Conservation (phyloP, 2,888 invertebrate species). For the Phlogophora meticulosa region DNA sequence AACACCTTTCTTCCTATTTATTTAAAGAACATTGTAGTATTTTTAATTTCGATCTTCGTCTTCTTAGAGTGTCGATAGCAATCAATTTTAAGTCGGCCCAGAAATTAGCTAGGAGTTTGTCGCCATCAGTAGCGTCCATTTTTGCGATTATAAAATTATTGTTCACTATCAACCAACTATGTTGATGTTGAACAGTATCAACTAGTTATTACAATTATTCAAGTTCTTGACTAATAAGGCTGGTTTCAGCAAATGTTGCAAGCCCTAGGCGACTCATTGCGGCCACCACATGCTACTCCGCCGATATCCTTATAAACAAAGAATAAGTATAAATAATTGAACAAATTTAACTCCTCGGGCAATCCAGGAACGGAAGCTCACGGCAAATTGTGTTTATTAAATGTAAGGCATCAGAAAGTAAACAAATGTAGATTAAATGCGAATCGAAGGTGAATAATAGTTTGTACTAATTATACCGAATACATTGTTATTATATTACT, state of each 20-base stretch:
- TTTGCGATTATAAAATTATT: neutral
- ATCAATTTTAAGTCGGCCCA: too few relatives aligned
- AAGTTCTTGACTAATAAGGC: constrained; percentile 44
- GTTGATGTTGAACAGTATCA: constrained; percentile 21
- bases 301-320: constrained; percentile 55
- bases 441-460: constrained; percentile 62
- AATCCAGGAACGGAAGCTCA: constrained; percentile 66
- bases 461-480: constrained; percentile 54
- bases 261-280: constrained; percentile 61
- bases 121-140: too few relatives aligned
- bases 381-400: constrained; percentile 70
- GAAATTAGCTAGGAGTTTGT: too few relatives aligned
- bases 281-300: constrained; percentile 68
- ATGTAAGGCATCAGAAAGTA: constrained; percentile 64
- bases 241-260: constrained; percentile 54
- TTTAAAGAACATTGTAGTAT: neutral
- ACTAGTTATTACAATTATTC: constrained; percentile 38
- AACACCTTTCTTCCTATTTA: constrained; percentile 16
- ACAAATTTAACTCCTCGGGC: constrained; percentile 68
- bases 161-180: neutral
- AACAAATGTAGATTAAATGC: constrained; percentile 70
- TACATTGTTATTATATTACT: constrained; percentile 63
- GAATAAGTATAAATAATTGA: constrained; percentile 59
- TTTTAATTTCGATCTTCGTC: too few relatives aligned
- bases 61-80: too few relatives aligned